A percentile compares a stretch with the other conserved stretches of the same genome.
Conservation (phyloP, 2,113 vertebrate species). For the Myotis davidii region DNA sequence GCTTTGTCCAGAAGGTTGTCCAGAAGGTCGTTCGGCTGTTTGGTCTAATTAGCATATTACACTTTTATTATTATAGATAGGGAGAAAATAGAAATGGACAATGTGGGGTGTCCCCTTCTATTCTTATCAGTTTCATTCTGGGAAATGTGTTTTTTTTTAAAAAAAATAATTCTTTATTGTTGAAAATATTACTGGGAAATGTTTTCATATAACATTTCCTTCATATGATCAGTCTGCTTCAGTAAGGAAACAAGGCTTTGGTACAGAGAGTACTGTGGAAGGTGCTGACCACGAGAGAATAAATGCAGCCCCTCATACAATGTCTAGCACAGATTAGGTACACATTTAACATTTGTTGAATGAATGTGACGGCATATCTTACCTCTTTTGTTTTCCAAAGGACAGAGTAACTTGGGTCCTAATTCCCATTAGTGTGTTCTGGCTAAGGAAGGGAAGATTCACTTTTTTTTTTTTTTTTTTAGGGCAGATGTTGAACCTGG, state of each 20-base stretch:
- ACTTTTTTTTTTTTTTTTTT: neutral
- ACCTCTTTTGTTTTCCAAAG: neutral
- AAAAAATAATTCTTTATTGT: no score
- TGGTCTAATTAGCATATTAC: no score
- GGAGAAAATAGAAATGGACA: neutral
- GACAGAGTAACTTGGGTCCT: neutral
- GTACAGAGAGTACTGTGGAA: neutral
- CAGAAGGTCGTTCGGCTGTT: rapidly evolving
- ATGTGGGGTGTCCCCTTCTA: neutral
- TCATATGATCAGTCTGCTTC: neutral
- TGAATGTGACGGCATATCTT: neutral
- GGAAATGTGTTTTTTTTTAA: neutral
- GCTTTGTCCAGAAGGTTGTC: no score
- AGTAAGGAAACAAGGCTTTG: neutral
- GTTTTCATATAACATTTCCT: conserved; percentile 45
- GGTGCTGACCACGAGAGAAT: neutral
- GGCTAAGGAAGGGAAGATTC: neutral
- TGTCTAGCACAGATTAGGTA: neutral
- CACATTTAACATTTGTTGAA: neutral
- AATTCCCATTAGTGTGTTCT: neutral
- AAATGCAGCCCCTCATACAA: neutral
- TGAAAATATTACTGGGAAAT: neutral
- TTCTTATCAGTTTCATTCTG: neutral
- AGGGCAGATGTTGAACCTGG: neutral
- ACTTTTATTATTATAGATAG: neutral